These are phyloP conservation scores for Cryptoprocta ferox DNA, from an alignment of 2,797 vertebrate species.

Conservation along the genomic window DNA sequence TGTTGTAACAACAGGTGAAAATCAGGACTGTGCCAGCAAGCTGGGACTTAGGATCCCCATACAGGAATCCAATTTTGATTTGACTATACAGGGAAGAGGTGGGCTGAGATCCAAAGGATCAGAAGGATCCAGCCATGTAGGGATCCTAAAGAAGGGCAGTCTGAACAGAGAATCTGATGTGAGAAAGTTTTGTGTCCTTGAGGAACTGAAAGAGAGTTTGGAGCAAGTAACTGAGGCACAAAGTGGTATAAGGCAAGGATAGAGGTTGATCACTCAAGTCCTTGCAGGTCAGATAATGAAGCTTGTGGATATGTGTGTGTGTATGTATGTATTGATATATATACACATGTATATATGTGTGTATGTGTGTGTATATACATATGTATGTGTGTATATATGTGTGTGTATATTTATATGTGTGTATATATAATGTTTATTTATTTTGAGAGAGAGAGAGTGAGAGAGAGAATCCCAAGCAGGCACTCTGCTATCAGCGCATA, in stretches of 20 bases:
- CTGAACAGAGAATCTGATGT: background rate
- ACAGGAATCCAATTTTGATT: background rate
- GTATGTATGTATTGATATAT: too few species aligned
- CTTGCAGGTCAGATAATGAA: background rate
- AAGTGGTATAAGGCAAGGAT: background rate
- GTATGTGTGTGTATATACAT: background rate
- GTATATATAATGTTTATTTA: background rate
- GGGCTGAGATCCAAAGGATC: background rate
- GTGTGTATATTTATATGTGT: background rate
- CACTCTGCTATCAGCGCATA: background rate
- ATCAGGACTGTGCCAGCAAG: background rate
- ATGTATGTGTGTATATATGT: too few species aligned
- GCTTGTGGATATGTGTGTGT: background rate
- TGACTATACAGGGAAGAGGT: background rate
- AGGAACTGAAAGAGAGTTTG: background rate
- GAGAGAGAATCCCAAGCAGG: background rate
- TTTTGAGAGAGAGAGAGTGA: background rate
- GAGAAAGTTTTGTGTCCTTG: background rate
- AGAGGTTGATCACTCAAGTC: background rate
- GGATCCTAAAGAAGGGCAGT: background rate
- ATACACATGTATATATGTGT: too few species aligned
- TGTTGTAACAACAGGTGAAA: background rate
- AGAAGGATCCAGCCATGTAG: background rate
- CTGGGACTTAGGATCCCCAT: background rate
- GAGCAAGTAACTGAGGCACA: background rate